Evolutionary conservation across 2,113 vertebrate species (phyloP).

Genomic region (Nyctereutes procyonoides): DNA sequence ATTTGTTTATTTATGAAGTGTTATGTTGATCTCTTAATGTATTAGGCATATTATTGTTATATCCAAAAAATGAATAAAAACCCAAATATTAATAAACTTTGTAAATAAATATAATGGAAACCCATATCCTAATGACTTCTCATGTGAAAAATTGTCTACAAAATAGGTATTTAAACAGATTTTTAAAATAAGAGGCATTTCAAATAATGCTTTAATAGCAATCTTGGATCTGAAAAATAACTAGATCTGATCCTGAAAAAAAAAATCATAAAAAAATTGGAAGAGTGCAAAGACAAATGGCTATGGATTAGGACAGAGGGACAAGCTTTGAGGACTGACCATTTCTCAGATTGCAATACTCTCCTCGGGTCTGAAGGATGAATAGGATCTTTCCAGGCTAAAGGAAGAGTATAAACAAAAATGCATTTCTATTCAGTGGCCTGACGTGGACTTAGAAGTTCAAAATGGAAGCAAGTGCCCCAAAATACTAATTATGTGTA

Average conservation of each 20-base stretch:
- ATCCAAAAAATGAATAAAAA: neutral
- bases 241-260: neutral
- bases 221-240: neutral
- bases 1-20: neutral
- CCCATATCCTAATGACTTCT: neutral
- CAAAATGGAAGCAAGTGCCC: neutral
- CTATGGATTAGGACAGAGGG: neutral
- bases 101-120: neutral
- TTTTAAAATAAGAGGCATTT: constrained; percentile 1
- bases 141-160: neutral
- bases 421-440: neutral
- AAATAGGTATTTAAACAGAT: neutral
- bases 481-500: neutral
- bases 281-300: neutral
- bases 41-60: neutral
- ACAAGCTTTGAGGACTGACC: neutral
- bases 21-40: neutral
- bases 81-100: neutral
- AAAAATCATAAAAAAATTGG: neutral
- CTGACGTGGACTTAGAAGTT: neutral
- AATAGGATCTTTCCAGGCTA: neutral
- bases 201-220: neutral
- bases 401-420: neutral
- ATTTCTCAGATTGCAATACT: neutral
- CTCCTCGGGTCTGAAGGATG: neutral